Evolutionary conservation across 2,888 invertebrate species (phyloP), one percentile per base, ranked within the genome.

Genomic region (Spicauda simplicius): DNA sequence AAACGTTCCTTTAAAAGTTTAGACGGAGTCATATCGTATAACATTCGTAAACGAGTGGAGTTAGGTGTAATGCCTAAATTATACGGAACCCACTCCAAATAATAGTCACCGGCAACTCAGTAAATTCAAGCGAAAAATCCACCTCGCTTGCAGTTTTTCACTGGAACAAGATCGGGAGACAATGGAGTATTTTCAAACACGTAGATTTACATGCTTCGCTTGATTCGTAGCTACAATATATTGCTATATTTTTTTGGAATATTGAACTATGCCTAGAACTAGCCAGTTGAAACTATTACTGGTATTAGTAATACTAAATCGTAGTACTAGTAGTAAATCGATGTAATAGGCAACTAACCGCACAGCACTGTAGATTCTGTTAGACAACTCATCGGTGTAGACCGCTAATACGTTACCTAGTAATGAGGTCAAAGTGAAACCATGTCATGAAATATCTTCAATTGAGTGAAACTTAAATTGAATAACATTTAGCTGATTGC

Each of bases 1-100:
- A 53, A 61, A 61, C 14, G 41, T 45, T 45, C 14, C 45, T 45
- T 48, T 30, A 14, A 18, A 60, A 60, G 50, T 61, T 52, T 37
- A 57, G 52, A 37, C 48, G 37, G 52, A 19, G 20, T 41, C 30
- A 53, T 54, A 70, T 63, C 69, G 56, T 63, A 70, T 69, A 69
- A 73, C 68, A 70, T 64, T 65, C 60, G 66, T 69, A 70, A 71
- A 72, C 69, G 66, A 68, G 71, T 69, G 71, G 73, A 72, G 72
- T 73, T 74, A 64, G 67, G 58, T 66, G 68, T 74, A 80, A 82
- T 76, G 80, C 72, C 67, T 62, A 72, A 81, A 83, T 84, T 83
- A 84, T 83, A 81, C 83, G 65, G 72, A 73, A 77, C 76, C 76
- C 72, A 75, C 76, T 79, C 76, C 76, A 79, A 79, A 81, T 81